Conservation (phyloP, 2,797 vertebrate species). For the Premnoplex brunnescens region DNA sequence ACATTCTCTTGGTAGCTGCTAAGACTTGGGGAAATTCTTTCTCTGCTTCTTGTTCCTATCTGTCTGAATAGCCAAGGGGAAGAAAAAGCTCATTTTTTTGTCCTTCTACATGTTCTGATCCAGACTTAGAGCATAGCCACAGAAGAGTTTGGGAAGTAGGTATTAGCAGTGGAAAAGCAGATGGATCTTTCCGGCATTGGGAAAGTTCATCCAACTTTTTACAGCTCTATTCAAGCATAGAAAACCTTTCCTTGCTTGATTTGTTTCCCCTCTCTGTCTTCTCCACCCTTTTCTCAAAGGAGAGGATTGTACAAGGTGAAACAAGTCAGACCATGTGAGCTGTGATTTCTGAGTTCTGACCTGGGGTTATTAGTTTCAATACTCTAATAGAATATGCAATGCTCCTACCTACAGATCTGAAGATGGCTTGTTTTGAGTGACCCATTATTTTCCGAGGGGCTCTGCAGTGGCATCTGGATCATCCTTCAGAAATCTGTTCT, state of each 20-base stretch:
- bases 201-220: conserved; percentile 37
- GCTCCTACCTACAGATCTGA: background rate
- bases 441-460: background rate
- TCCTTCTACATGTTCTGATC: background rate
- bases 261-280: background rate
- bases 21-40: background rate
- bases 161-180: background rate
- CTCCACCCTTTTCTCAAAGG: background rate
- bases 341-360: background rate
- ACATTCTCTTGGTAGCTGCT: background rate
- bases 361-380: background rate
- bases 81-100: background rate
- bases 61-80: background rate
- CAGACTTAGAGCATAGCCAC: background rate
- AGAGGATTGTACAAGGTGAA: background rate
- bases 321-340: background rate
- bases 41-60: background rate
- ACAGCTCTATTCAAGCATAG: conserved; percentile 1
- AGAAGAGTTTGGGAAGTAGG: background rate
- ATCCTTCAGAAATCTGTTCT: conserved; percentile 5
- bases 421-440: conserved; percentile 9
- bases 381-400: background rate
- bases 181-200: background rate
- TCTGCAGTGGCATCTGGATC: background rate
- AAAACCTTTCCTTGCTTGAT: background rate